Base-by-base conservation (phyloP, 2,888 invertebrate species). In the Baccha elongata region DNA sequence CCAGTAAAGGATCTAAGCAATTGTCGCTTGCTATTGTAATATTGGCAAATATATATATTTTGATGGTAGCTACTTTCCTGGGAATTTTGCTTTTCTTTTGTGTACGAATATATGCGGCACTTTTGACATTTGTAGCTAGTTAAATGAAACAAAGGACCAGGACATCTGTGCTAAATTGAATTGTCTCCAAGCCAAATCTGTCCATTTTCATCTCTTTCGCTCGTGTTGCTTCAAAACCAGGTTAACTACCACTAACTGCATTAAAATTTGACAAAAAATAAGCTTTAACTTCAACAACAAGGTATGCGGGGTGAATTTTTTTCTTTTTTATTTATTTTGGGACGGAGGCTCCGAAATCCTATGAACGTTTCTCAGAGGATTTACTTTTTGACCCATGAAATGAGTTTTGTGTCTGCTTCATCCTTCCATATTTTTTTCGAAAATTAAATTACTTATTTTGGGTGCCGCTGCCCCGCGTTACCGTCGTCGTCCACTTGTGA, bases 371-470 rank as follows among this genome's bases (percentile, higher is more conserved):
- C 84, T 76, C 81, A 69, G 88, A 87, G 89, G 89, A 90, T 90
- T 89, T 88, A 88, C 85, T 86, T 88, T 89, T 87, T 90, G 89
- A 90, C 88, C 89, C 90, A 90, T 90, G 90, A 90, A 90, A 90
- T 90, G 89, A 90, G 90, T 90, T 90, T 89, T 87, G 86, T 86
- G 85, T 86, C 84, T 68, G 83, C 53, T 67, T 72, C 76, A 53
- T 78, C 55, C 62, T 71, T 19, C 64, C 69, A 26, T 13, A 21
- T 8, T 50, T 44, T 52, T 64, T 35, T 29, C 35, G 15, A 0
- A 68, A 68, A 67, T 62, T 72, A 78, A 83, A 83, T 83, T 83
- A 83, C 76, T 67, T 83, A 83, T 83, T 72, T 78, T 62, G 76
- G 68, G 72, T 64, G 64, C 32, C 23, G 17, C 60, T 11, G 19